Percentiles rank a stretch among this genome's conserved stretches.
Conservation (phyloP, 1,140 invertebrate genomes). For the Mercenaria mercenaria region DNA sequence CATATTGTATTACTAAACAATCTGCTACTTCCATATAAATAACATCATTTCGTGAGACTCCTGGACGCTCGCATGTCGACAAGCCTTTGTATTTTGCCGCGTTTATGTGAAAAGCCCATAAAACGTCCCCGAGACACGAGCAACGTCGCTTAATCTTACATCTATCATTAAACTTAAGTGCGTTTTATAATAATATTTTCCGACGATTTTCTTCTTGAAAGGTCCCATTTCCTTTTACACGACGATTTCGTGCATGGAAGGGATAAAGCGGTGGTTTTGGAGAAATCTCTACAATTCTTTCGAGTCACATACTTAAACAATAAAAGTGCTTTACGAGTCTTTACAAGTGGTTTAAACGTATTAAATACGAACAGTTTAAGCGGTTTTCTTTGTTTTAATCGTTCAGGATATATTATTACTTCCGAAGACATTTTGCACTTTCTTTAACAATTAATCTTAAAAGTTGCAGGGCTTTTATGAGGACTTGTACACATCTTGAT, state of each 20-base stretch:
- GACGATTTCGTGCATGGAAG: constrained; percentile 31
- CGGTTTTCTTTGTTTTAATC: constrained; percentile 54
- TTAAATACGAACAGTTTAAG: constrained; percentile 52
- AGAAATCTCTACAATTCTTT: background rate
- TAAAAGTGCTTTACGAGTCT: constrained; percentile 6
- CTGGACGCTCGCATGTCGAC: constrained; percentile 15
- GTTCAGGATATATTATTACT: constrained; percentile 17
- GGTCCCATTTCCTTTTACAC: constrained; percentile 61
- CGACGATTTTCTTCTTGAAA: constrained; percentile 55
- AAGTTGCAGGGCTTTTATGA: constrained; percentile 8
- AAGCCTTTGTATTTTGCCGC: constrained; percentile 1
- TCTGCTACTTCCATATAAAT: constrained; percentile 13
- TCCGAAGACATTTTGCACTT: constrained; percentile 7
- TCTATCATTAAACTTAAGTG: constrained; percentile 51
- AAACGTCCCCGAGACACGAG: constrained; percentile 18
- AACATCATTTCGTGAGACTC: background rate
- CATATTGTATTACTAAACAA: background rate
- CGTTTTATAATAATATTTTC: constrained; percentile 60
- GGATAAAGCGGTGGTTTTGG: constrained; percentile 37
- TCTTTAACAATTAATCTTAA: constrained; percentile 38
- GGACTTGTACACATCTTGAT: background rate
- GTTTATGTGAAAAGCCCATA: constrained; percentile 48
- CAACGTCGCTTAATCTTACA: constrained; percentile 45
- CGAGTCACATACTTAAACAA: constrained; percentile 3
- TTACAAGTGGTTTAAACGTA: constrained; percentile 22